Conservation (phyloP, 2,888 invertebrate genomes). For the Ramazzottius varieornatus region DNA sequence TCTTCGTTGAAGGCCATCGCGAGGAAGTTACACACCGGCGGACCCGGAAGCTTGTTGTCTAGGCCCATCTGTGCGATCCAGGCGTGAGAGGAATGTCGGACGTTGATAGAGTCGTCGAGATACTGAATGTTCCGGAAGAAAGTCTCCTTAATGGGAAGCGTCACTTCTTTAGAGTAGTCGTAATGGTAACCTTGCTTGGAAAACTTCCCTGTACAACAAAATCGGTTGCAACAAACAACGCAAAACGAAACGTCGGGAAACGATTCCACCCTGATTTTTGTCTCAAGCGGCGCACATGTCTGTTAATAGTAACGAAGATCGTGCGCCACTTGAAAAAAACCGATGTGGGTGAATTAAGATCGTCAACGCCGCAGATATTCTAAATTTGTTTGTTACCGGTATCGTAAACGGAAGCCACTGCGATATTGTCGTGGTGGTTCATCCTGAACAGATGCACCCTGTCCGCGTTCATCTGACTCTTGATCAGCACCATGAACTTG, state of each 20-base stretch:
- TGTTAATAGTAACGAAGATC: too few relatives aligned
- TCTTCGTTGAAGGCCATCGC: constrained; percentile 2
- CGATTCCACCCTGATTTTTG: too few relatives aligned
- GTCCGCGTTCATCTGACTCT: background rate
- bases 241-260: too few relatives aligned
- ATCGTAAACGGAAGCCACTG: background rate
- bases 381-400: too few relatives aligned
- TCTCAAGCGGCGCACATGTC: too few relatives aligned
- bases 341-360: too few relatives aligned
- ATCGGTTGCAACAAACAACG: too few relatives aligned
- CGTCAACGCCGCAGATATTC: too few relatives aligned
- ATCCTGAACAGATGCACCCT: background rate
- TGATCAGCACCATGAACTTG: background rate
- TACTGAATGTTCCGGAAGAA: background rate
- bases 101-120: background rate
- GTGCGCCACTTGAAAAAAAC: too few relatives aligned
- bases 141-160: background rate
- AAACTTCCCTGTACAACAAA: too few relatives aligned
- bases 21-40: background rate
- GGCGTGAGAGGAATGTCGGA: background rate
- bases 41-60: background rate
- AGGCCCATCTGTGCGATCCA: background rate
- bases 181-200: background rate
- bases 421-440: background rate
- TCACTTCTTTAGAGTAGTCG: background rate